Base-by-base conservation (phyloP, 2,113 vertebrate species). In the Suricata suricatta region DNA sequence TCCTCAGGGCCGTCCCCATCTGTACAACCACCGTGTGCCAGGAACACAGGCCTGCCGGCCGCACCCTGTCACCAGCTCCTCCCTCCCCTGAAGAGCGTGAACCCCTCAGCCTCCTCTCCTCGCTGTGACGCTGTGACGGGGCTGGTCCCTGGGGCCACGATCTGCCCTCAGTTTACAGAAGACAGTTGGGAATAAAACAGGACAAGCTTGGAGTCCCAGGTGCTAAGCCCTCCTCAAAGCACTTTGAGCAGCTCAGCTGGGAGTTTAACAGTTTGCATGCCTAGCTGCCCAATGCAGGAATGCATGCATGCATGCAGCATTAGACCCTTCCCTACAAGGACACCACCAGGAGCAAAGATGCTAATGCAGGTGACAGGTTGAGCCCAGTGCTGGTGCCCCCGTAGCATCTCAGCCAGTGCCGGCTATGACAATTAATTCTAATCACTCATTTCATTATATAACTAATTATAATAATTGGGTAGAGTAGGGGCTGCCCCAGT, bases 391-490 rank as follows among this genome's bases (percentile, higher is more conserved):
- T 7, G 11, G 50, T 0, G 0, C 17, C 5, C 23, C 5, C 38
- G 0, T 41, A 5, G 47, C 41, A 41, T 54, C 60, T 88, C 66
- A 1, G 25, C 63, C 68, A 1, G 6, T 10, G 4, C 16, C 23
- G 33, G 93, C 41, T 35, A 52, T 29, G 57, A 21, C 2, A 11
- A 63, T 38, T 21, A 15, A 44, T 29, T 17, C 29, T 64, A 77
- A 91, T 66, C 44, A 66, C 47, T 23, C 2, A 5, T 52, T 72
- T 91, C 47, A 2, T 50, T 66, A 33, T 35, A 85, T 50, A 96
- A 94, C 44, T 93, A 54, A 60, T 50, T 69, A 50, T 81, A 90
- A 69, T 84, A 79, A 92, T 38, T 38, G 25, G 21, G 47, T 93
- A 17, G 1, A 47, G n/a, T 1, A 79, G 88, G 29, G 68, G 23